Percentiles rank a stretch among this genome's conserved stretches.
phyloP scores from a whole-genome alignment of 2,113 vertebrate genomes.

The Hippotragus niger region DNA sequence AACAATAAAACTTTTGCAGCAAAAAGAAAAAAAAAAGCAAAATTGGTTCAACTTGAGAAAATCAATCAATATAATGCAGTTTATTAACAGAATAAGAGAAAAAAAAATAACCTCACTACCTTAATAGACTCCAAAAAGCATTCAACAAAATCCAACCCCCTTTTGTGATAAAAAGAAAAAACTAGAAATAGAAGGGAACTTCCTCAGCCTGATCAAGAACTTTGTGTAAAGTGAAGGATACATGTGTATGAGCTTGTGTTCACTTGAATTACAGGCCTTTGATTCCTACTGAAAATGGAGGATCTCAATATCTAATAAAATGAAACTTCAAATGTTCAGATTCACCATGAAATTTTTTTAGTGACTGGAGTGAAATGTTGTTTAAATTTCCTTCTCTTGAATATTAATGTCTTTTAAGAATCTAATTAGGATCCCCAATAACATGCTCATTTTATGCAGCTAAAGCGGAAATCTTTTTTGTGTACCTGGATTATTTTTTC shows the following conservation, averaged over 20 bases:
- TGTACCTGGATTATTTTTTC: not conserved
- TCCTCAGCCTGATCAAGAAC: not conserved
- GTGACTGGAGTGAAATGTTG: not conserved
- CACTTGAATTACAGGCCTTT: not conserved
- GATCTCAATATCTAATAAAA: not conserved
- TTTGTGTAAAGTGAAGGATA: not conserved
- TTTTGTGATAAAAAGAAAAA: not conserved
- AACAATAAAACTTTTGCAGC: not conserved
- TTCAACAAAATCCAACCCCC: not conserved
- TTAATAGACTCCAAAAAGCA: not conserved
- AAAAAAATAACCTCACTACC: not conserved
- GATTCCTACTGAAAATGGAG: not conserved
- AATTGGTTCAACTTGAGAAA: not conserved
- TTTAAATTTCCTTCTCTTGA: not conserved
- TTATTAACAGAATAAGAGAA: not conserved
- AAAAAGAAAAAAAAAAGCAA: not conserved
- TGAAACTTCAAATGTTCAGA: not conserved
- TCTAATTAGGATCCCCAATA: not conserved
- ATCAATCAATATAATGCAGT: not conserved
- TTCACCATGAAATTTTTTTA: not conserved
- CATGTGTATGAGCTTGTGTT: not conserved
- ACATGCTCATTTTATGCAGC: not conserved
- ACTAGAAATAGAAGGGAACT: not conserved
- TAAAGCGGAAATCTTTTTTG: not conserved
- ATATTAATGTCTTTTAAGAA: not conserved